These are phyloP conservation scores for Peromyscus nudipes DNA, from an alignment of 2,797 vertebrate species.

Conservation along the genomic window DNA sequence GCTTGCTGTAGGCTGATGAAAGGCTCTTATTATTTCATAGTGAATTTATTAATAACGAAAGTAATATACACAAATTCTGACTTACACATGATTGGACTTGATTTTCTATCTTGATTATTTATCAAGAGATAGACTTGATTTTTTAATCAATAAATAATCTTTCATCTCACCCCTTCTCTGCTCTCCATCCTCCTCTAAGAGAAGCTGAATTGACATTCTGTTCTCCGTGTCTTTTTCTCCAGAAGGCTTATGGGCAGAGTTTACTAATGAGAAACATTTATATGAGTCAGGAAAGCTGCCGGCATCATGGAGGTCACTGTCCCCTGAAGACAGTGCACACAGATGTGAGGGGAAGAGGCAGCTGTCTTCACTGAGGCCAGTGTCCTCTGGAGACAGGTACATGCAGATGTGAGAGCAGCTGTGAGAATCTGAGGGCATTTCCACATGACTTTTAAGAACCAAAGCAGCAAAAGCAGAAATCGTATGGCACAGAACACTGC, in stretches of 20 bases:
- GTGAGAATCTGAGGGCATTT: neutral
- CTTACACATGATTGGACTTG: neutral
- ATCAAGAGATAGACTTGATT: neutral
- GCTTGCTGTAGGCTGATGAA: neutral
- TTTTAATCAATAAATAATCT: neutral
- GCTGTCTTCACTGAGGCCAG: neutral
- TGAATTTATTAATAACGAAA: neutral
- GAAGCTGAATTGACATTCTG: neutral
- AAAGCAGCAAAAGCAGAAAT: neutral
- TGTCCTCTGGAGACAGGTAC: neutral
- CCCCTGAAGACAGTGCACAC: neutral
- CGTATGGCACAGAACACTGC: neutral
- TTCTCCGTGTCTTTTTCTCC: neutral
- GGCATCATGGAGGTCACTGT: neutral
- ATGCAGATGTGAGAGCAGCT: neutral
- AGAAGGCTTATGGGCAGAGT: neutral
- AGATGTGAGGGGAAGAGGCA: neutral
- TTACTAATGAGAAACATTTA: neutral
- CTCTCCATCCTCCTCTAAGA: neutral
- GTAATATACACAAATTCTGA: neutral
- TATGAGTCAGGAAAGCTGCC: neutral
- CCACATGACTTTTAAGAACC: neutral
- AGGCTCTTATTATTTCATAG: neutral
- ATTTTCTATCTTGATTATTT: neutral
- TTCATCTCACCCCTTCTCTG: neutral